A percentile compares a stretch with the other conserved stretches of the same genome.
These are phyloP conservation scores for Pandion haliaetus DNA, from an alignment of 2,113 vertebrate genomes.

Conservation along the genomic window DNA sequence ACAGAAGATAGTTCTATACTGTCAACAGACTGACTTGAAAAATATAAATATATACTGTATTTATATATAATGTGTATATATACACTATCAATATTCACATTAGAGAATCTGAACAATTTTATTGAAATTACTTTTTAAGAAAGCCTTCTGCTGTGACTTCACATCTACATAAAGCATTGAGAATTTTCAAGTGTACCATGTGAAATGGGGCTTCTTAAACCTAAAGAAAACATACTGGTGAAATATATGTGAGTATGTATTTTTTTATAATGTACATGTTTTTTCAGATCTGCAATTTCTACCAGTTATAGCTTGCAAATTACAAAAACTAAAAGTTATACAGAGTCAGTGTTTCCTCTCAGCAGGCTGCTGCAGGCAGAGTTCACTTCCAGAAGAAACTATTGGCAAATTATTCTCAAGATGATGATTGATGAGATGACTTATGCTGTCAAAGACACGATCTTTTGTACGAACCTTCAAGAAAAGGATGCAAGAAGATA, in stretches of 20 bases:
- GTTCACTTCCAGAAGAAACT: slow-evolving; percentile 93
- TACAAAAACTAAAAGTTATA: not conserved
- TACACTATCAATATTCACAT: slow-evolving; percentile 85
- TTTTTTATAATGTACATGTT: not conserved
- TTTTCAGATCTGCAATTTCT: not conserved
- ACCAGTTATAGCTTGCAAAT: not conserved
- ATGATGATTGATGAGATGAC: slow-evolving; percentile 95
- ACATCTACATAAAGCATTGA: not conserved
- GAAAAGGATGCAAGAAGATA: slow-evolving; percentile 21
- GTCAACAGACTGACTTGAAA: slow-evolving; percentile 85
- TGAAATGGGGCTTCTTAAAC: slow-evolving; percentile 20
- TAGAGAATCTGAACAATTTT: slow-evolving; percentile 77
- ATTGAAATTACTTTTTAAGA: slow-evolving; percentile 76
- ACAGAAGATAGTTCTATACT: slow-evolving; percentile 79
- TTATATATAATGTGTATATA: slow-evolving; percentile 68
- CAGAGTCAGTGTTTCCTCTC: slow-evolving; percentile 83
- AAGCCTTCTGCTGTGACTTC: slow-evolving; percentile 58
- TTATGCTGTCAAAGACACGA: slow-evolving; percentile 95
- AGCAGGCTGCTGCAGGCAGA: slow-evolving; percentile 92
- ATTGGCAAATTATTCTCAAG: slow-evolving; percentile 95
- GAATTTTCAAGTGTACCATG: not conserved
- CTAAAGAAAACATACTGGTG: not conserved
- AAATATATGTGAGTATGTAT: not conserved
- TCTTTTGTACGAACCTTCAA: slow-evolving; percentile 95
- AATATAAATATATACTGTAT: slow-evolving; percentile 86